Percentiles rank a stretch among this genome's conserved stretches.
Conservation (phyloP, 2,113 vertebrate genomes). For the Rhipidura dahli region DNA sequence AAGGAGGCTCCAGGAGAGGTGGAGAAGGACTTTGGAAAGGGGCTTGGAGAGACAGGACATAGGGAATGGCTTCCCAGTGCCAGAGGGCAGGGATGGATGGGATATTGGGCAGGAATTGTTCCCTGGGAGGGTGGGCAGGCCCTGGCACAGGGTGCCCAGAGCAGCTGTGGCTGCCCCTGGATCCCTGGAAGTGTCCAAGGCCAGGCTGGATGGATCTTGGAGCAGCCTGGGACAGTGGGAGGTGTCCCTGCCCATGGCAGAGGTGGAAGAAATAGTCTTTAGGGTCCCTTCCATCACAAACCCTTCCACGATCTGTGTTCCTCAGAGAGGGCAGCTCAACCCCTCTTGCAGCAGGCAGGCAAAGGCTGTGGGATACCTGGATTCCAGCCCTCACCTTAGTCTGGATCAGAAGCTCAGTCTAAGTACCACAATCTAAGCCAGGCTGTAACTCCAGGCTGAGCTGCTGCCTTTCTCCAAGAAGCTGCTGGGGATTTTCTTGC, state of each 20-base stretch:
- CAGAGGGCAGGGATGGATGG: not conserved
- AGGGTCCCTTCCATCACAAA: not conserved
- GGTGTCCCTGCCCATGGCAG: not conserved
- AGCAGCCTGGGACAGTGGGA: accelerated
- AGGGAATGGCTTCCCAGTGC: not conserved
- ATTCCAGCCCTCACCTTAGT: not conserved
- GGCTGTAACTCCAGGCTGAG: conserved; percentile 9
- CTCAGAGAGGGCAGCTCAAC: not conserved
- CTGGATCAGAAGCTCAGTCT: not conserved
- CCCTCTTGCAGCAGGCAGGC: not conserved
- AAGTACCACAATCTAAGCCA: not conserved
- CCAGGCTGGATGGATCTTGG: accelerated
- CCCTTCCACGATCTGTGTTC: not conserved
- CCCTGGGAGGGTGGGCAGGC: accelerated
- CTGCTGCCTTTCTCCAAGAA: conserved; percentile 37
- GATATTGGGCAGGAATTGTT: not conserved
- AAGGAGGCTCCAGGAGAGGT: not conserved
- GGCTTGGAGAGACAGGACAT: not conserved
- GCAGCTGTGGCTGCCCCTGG: not conserved
- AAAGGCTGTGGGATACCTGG: not conserved
- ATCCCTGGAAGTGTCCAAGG: not conserved
- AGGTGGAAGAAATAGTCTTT: not conserved
- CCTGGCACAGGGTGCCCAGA: not conserved
- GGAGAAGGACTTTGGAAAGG: not conserved
- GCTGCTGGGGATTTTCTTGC: conserved; percentile 34